Evolutionary conservation across 2,797 vertebrate species (phyloP).

Genomic region (Poeciliopsis paucimaculata): DNA sequence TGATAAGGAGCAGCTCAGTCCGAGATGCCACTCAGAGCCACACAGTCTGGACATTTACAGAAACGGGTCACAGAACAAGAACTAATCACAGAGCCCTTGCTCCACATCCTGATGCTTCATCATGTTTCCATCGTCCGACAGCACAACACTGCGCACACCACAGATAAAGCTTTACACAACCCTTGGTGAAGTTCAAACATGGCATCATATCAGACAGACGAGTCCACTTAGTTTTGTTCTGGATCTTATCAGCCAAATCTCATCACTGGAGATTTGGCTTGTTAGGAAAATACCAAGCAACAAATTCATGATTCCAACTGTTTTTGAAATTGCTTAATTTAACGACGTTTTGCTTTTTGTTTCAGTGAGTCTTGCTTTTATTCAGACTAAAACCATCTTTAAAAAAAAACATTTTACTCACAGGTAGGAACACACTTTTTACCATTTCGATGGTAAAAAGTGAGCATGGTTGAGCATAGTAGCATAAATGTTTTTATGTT

Average conservation of each 20-base stretch:
- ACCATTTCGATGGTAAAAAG: neutral
- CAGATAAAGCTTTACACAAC: constrained; percentile 25
- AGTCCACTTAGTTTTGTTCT: constrained; percentile 3
- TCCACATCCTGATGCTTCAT: constrained; percentile 24
- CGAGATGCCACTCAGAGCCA: constrained; percentile 25
- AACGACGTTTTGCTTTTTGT: neutral
- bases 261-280: neutral
- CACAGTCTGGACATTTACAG: constrained; percentile 32
- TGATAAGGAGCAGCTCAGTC: constrained; percentile 16
- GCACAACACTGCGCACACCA: neutral
- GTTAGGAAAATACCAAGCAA: neutral
- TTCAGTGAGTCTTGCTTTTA: neutral
- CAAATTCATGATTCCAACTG: neutral
- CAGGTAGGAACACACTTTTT: neutral
- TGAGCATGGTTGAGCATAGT: neutral
- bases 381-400: neutral
- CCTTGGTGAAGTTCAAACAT: neutral
- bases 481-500: neutral
- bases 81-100: constrained; percentile 61
- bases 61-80: constrained; percentile 35
- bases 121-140: constrained; percentile 11
- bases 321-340: neutral
- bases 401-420: neutral
- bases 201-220: constrained; percentile 3
- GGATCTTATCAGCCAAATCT: neutral